Evolutionary conservation across 2,888 invertebrate species (phyloP).

Genomic region (Nephrotoma appendiculata): DNA sequence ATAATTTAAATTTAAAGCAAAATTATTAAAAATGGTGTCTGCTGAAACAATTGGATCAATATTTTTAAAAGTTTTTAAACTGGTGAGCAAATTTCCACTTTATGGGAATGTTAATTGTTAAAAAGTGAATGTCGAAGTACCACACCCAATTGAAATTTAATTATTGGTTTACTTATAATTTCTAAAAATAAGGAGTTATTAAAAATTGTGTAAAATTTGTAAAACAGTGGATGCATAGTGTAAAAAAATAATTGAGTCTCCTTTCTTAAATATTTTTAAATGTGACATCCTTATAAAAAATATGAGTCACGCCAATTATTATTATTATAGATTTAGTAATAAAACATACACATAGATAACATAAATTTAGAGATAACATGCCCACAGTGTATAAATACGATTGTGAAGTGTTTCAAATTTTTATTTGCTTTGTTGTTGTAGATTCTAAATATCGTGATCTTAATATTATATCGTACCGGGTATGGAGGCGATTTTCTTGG

Average conservation of each 20-base stretch:
- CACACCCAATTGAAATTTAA: background rate
- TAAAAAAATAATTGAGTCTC: background rate
- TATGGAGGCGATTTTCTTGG: constrained; percentile 72
- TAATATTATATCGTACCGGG: constrained; percentile 69
- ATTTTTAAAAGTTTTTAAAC: constrained; percentile 64
- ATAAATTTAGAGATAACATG: background rate
- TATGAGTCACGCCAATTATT: background rate
- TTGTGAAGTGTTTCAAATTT: background rate
- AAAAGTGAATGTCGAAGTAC: background rate
- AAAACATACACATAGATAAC: background rate
- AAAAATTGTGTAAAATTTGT: background rate
- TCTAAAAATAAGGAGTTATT: background rate
- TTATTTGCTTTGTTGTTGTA: constrained; percentile 28
- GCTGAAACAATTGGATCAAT: constrained; percentile 68
- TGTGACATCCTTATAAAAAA: background rate
- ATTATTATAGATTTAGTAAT: background rate
- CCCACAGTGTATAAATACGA: background rate
- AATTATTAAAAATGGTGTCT: constrained; percentile 52
- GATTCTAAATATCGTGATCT: constrained; percentile 67
- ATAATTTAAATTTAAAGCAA: background rate
- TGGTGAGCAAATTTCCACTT: constrained; percentile 39
- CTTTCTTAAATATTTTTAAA: background rate
- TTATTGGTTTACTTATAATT: background rate
- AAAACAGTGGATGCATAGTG: background rate
- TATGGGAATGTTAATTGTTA: background rate